Evolutionary conservation across 2,113 vertebrate genomes (phyloP).

Genomic region (Mus spicilegus): DNA sequence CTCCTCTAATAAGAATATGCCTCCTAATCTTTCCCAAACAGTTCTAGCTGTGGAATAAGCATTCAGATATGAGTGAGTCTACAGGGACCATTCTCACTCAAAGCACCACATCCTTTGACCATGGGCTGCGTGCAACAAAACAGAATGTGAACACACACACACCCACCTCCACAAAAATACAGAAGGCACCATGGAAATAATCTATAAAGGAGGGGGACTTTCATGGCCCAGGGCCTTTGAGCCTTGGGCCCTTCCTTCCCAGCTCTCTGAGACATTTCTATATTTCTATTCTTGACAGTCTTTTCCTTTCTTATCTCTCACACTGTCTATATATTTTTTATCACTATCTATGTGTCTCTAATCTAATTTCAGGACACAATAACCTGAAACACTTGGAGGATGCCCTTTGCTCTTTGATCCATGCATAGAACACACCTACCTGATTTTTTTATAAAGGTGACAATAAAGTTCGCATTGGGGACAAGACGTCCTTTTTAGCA

Average conservation of each 20-base stretch:
- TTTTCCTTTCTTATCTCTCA: not conserved
- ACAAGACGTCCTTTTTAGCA: not conserved
- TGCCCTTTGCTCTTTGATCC: not conserved
- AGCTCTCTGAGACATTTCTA: not conserved
- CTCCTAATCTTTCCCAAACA: not conserved
- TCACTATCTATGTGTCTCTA: not conserved
- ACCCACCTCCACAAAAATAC: not conserved
- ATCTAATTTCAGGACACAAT: not conserved
- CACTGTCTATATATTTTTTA: not conserved
- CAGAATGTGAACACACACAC: not conserved
- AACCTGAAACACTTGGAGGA: not conserved
- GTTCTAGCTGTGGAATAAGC: not conserved
- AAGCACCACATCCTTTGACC: not conserved
- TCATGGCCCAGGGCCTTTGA: not conserved
- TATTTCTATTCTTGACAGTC: not conserved
- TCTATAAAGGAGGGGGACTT: not conserved
- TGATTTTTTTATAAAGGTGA: not conserved
- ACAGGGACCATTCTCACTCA: not conserved
- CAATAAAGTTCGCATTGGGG: not conserved
- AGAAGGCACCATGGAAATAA: not conserved
- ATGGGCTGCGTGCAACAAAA: not conserved
- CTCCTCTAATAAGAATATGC: not conserved
- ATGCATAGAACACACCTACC: not conserved
- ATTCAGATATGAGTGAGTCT: not conserved
- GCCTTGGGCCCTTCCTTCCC: not conserved